Evolutionary conservation across 2,888 invertebrate genomes (phyloP), one percentile per base, ranked within the genome.

Genomic region (Andricus curvator): DNA sequence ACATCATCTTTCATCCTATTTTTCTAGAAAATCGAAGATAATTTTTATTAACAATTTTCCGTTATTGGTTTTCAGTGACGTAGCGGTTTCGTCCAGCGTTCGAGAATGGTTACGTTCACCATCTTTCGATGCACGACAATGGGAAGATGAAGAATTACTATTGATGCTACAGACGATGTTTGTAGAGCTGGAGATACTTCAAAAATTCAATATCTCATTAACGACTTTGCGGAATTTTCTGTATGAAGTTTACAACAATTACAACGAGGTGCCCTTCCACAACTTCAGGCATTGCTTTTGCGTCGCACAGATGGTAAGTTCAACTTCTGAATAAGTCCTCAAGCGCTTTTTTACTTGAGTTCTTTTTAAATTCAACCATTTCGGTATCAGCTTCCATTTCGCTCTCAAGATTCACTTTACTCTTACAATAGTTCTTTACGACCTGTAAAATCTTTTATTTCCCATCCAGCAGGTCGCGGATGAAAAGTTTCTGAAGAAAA

Each of bases 281-380:
- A 97, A 97, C 93, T 97, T 97, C 93, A 94, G 97, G 86, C 97
- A 97, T 91, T 97, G 96, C 93, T 97, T 97, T 93, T 97, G 97
- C 93, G 97, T 97, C 85, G 95, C 97, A 82, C 97, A 97, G 94
- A 97, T 97, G 97, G 97, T 96, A 93, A 94, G 94, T 94, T 88
- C 2, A 44, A 77, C 77, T 80, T 48, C 76, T 68, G 44, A 44
- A 77, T 44, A 48, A 51, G 68, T 37, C 41, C 29, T 37, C 17
- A 17, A 22, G n/a, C 41, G 13, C 51, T 25, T 41, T 67, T 44
- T 77, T 62, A 41, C 17, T 20, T 3, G 29, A 77, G 37, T 66
- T 37, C 22, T 77, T 67, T 77, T 77, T 11, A 78, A 67, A 37
- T 80, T 60, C 56, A 64, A 80, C 15, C 33, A 48, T 82, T 62